Evolutionary conservation across 2,888 invertebrate species (phyloP), one percentile per base, ranked within the genome.

Genomic region (Drosophila paranaensis): DNA sequence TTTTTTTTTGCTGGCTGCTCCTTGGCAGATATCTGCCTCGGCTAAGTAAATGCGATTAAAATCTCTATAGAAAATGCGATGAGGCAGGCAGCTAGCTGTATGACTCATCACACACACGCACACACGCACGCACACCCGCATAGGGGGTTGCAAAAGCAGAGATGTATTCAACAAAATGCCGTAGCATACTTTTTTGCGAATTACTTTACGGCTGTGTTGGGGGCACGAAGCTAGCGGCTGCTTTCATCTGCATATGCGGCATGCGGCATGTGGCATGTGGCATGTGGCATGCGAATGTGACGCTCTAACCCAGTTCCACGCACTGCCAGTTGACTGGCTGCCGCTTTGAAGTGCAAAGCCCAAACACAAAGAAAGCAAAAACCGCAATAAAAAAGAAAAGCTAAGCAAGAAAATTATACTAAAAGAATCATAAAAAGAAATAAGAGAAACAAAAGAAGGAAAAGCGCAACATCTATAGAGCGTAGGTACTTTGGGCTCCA

Each of bases 181-280:
- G 42, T 88, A 85, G 82, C 88, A 82, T 82, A 82, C 86, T 82
- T 82, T 88, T 79, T 62, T 61, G 86, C 77, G 80, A 75, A 71
- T 66, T 75, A 42, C 62, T 73, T 37, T 62, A 43, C 56, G 43
- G 50, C 40, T 51, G 16, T n/a, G 33, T 39, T 50, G 58, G 14
- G 20, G 33, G 4, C 33, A 40, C 27, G 50, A 39, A 39, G 40
- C 43, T 35, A 43, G 74, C 69, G 68, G 48, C 51, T 35, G 58
- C 76, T 76, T 71, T 77, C 64, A 77, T 80, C 70, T 80, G 70
- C 70, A 60, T 76, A 57, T 33, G 33, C 56, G 39, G 39, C 45
- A 51, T 60, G 71, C 20, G 20, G 20, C 20, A 20, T 20, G 20
- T 27, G 80, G 72, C 25, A 53, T 53, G 37, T 6, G 35, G 35